Evolutionary conservation across 2,888 invertebrate genomes (phyloP), one percentile per base, ranked within the genome.

Genomic region (Tetragonula carbonaria): DNA sequence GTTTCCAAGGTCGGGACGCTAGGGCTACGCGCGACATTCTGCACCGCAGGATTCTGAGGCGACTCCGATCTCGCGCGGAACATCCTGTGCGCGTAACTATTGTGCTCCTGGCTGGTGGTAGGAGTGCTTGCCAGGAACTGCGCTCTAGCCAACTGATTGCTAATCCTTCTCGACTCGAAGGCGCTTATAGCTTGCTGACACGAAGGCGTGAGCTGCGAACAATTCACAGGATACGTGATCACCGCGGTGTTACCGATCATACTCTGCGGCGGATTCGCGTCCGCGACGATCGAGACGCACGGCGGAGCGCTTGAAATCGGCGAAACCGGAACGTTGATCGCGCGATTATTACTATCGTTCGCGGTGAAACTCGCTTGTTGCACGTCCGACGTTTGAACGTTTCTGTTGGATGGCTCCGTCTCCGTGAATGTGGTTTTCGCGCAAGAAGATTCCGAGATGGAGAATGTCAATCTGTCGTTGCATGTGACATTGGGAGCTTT

Each of bases 1-100:
- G 94, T 94, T 85, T 94, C 94, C 65, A 94, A 87, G 28, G 94
- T 91, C 2, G 94, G 94, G 0, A 94, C 94, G 84, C 94, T 94
- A 6, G 94, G 93, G 78, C 94, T 93, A 51, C 94, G 93, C n/a
- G 93, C 80, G 2, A 94, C 93, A 63, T 92, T 91, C 55, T 92
- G 92, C 2, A 88, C 90, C 5, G 86, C 71, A 0, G 87, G 72
- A 55, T 93, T 92, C 53, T 92, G 93, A 2, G 94, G 94, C 4
- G 94, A 94, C 83, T 93, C 94, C 1, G 94, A 94, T 76, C 94
- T 91, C 50, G 94, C 94, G 68, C 94, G 86, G 75, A 93, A 93
- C 55, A 93, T 91, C 76, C 91, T 92, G 38, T 89, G 90, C 53
- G 91, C 89, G 74, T 91, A 92, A 59, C 87, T 70, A 85, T 83